Evolutionary conservation across 2,113 vertebrate genomes (phyloP), one percentile per base, ranked within the genome.

Genomic region (Empidonax traillii): DNA sequence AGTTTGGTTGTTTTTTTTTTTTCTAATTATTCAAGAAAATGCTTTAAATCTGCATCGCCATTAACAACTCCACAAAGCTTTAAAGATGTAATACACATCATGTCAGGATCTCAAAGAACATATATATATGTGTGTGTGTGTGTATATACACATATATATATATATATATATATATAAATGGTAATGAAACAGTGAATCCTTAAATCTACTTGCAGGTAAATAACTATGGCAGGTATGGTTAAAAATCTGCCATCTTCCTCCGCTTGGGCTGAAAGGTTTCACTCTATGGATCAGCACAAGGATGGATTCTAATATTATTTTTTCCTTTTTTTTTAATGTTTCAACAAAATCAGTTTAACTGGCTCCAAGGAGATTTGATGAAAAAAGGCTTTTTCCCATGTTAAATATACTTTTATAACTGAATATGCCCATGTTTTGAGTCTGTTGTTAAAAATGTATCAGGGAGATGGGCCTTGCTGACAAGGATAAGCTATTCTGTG

Each of bases 361-460:
- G 6, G 1, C 37, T 89, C 17, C 24, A 58, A 68, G 23, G 15
- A 80, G 33, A 78, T 68, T 55, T 65, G 44, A 63, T 51, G 12
- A 44, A 75, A 85, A 89, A 87, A 83, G 31, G 6, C 7, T 79
- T 94, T 91, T 72, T 19, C 23, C 73, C 20, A 25, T 73, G n/a
- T 65, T 58, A 87, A 87, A 87, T 56, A 66, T 58, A 69, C 66
- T 91, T 61, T 52, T 79, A 30, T n/a, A 89, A 73, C 20, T 66
- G 37, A 91, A 41, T 79, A 61, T 69, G 27, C 21, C 58, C n/a
- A 15, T 89, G 43, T 65, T 94, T 82, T 73, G 69, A 87, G 51
- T 55, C 66, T 76, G 82, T 63, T 87, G 35, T 91, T 96, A 93
- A 95, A 95, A 94, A 69, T 53, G 49, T 25, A 79, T 39, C 35